Percentiles rank a stretch among this genome's conserved stretches.
Conservation (phyloP, 2,113 vertebrate genomes). For the Muntiacus muntjak region DNA sequence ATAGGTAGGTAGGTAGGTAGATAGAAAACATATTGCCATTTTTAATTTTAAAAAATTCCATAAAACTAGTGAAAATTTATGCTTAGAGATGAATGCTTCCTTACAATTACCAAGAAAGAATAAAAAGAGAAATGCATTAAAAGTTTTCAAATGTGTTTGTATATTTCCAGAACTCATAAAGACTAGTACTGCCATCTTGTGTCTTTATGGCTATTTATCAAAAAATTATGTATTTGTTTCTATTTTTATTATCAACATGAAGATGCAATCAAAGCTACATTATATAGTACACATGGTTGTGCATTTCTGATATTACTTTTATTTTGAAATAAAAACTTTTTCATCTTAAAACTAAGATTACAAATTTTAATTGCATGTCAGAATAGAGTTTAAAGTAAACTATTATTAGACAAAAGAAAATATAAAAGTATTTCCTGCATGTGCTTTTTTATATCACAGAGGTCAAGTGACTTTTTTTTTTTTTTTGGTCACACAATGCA, state of each 20-base stretch:
- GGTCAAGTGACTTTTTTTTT: neutral
- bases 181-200: constrained; percentile 65
- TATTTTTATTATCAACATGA: neutral
- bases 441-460: neutral
- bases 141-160: neutral
- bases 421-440: neutral
- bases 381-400: neutral
- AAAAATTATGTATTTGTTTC: neutral
- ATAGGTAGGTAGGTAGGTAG: neutral
- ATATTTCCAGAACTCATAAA: constrained; percentile 7
- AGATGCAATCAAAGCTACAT: neutral
- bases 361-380: neutral
- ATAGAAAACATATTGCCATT: neutral
- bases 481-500: neutral
- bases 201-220: constrained; percentile 39
- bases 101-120: neutral
- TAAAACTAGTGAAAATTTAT: neutral
- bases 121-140: neutral
- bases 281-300: neutral
- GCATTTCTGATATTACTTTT: neutral
- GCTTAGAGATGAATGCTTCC: neutral
- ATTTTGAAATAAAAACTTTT: neutral
- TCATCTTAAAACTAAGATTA: neutral
- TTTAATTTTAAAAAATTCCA: neutral
- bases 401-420: neutral